Conservation (phyloP, 2,797 vertebrate species). For the Bradypodion ventrale region DNA sequence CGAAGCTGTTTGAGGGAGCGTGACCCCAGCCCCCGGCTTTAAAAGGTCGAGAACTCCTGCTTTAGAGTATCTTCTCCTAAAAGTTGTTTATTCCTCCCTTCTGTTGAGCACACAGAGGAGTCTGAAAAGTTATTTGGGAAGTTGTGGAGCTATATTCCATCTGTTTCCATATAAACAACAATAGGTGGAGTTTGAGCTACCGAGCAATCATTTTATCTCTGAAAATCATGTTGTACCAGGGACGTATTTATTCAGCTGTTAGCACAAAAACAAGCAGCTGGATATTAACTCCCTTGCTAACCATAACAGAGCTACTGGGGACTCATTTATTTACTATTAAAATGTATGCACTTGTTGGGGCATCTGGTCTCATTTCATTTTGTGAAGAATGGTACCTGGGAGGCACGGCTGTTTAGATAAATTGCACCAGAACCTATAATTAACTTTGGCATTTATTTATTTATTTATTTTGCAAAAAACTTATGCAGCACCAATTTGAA, state of each 20-base stretch:
- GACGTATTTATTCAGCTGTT: slow-evolving; percentile 70
- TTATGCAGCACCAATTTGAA: slow-evolving; percentile 20
- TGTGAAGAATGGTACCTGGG: slow-evolving; percentile 43
- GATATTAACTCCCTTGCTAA: slow-evolving; percentile 54
- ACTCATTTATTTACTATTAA: slow-evolving; percentile 68
- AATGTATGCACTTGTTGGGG: slow-evolving; percentile 57
- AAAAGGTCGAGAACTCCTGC: no score
- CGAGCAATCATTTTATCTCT: slow-evolving; percentile 50
- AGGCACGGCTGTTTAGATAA: slow-evolving; percentile 44
- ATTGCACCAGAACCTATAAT: slow-evolving; percentile 18
- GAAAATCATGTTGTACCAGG: slow-evolving; percentile 45
- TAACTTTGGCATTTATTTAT: slow-evolving; percentile 25
- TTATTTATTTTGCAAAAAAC: not conserved
- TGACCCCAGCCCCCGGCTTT: no score
- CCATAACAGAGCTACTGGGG: slow-evolving; percentile 52
- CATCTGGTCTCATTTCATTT: slow-evolving; percentile 61
- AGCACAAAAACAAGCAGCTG: slow-evolving; percentile 63
- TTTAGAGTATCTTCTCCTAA: slow-evolving; percentile 12
- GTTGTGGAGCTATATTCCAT: slow-evolving; percentile 44
- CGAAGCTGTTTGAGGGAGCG: no score
- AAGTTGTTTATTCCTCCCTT: slow-evolving; percentile 24
- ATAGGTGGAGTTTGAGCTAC: slow-evolving; percentile 44
- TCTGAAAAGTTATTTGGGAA: slow-evolving; percentile 36
- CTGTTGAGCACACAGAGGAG: slow-evolving; percentile 3
- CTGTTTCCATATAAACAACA: slow-evolving; percentile 56